These are phyloP conservation scores for Cactoblastis cactorum DNA, from an alignment of 2,888 invertebrate genomes.

Conservation along the genomic window DNA sequence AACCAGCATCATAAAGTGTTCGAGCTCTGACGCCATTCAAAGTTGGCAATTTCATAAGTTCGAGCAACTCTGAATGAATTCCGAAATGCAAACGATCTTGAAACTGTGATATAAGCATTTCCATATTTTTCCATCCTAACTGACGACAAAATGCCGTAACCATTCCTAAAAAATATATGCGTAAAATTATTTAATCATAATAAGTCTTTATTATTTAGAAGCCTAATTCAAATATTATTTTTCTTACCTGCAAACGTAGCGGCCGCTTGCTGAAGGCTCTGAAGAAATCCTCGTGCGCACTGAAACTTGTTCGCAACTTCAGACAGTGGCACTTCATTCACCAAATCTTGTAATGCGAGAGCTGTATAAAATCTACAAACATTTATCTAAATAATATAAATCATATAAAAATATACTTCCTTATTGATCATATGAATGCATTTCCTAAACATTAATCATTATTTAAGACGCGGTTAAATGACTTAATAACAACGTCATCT, in stretches of 20 bases:
- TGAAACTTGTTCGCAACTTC: constrained; percentile 91
- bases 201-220: background rate
- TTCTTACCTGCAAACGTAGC: constrained; percentile 93
- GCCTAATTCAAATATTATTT: background rate
- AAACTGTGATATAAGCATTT: constrained; percentile 93
- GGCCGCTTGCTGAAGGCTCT: constrained; percentile 95
- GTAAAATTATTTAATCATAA: background rate
- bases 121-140: constrained; percentile 94
- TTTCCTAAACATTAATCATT: too few species aligned
- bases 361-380: constrained; percentile 89
- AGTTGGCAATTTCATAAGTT: constrained; percentile 90
- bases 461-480: too few species aligned
- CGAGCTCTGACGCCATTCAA: constrained; percentile 92
- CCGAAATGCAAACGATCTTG: constrained; percentile 97
- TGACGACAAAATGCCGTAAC: constrained; percentile 96
- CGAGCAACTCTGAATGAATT: constrained; percentile 93
- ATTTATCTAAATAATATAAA: constrained; percentile 1
- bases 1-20: constrained; percentile 88
- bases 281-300: constrained; percentile 93
- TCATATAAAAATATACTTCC: too few species aligned
- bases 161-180: constrained; percentile 84
- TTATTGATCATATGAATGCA: too few species aligned
- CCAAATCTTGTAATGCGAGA: constrained; percentile 93
- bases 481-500: too few species aligned
- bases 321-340: constrained; percentile 91